Conservation (phyloP, 2,888 invertebrate genomes). For the Melanostoma scalare region DNA sequence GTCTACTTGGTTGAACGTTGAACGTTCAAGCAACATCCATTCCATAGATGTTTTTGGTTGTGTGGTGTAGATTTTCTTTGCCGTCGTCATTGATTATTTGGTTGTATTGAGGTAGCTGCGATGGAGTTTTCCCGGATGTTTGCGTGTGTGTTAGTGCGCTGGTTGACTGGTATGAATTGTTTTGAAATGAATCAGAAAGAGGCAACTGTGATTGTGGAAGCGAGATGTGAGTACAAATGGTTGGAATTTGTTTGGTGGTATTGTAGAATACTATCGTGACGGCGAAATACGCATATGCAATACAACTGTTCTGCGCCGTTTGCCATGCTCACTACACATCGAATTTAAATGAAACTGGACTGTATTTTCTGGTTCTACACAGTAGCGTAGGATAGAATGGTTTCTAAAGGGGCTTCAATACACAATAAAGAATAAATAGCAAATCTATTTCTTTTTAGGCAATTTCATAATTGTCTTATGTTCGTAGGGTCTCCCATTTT, state of each 20-base stretch:
- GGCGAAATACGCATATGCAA: conserved; percentile 56
- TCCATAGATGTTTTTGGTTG: background rate
- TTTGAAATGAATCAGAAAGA: conserved; percentile 6
- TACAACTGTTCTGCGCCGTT: conserved; percentile 54
- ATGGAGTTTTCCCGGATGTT: conserved; percentile 27
- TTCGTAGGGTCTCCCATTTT: too few relatives aligned
- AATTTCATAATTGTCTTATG: too few relatives aligned
- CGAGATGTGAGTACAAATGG: conserved; percentile 18
- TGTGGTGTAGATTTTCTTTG: conserved; percentile 11
- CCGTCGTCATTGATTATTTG: conserved; percentile 15
- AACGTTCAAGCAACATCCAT: too few relatives aligned
- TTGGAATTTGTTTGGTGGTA: conserved; percentile 36
- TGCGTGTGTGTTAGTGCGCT: conserved; percentile 27
- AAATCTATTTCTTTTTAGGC: too few relatives aligned
- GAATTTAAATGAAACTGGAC: conserved; percentile 7
- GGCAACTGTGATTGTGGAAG: background rate
- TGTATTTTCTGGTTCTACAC: background rate
- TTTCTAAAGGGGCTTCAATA: background rate
- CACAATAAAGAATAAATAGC: background rate
- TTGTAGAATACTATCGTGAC: conserved; percentile 43
- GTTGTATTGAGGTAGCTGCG: background rate
- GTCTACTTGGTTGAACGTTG: too few relatives aligned
- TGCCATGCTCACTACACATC: conserved; percentile 42
- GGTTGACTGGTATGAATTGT: conserved; percentile 42
- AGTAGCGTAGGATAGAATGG: conserved; percentile 27